Evolutionary conservation across 2,888 invertebrate species (phyloP).

Genomic region (Vanessa cardui): DNA sequence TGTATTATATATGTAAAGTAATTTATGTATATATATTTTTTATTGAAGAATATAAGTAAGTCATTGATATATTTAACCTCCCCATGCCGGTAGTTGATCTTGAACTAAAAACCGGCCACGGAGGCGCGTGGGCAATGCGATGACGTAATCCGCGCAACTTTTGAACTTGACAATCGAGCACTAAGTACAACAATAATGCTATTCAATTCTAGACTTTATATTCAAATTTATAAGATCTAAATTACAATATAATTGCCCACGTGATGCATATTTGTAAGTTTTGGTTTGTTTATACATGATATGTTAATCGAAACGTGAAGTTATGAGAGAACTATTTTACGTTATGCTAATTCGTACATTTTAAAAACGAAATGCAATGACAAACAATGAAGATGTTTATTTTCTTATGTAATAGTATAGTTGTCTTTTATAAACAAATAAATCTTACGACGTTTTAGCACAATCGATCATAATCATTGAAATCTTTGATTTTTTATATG

Average conservation of each 20-base stretch:
- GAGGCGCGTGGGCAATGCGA: constrained; percentile 36
- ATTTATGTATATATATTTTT: no score
- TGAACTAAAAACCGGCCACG: constrained; percentile 70
- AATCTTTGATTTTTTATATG: no score
- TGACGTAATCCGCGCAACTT: constrained; percentile 41
- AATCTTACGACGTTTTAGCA: no score
- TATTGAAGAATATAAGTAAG: constrained; percentile 8
- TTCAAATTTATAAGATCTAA: neutral
- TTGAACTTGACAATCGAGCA: constrained; percentile 39
- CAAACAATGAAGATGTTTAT: neutral
- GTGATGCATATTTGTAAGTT: constrained; percentile 3
- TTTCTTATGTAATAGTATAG: neutral
- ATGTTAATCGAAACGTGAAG: constrained; percentile 22
- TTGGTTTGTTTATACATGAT: constrained; percentile 23
- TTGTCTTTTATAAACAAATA: neutral
- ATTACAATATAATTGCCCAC: neutral
- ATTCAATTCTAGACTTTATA: neutral
- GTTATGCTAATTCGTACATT: constrained; percentile 14
- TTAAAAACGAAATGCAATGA: neutral
- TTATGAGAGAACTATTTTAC: constrained; percentile 20
- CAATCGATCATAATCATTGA: no score
- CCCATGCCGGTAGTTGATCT: constrained; percentile 58
- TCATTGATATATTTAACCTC: constrained; percentile 25
- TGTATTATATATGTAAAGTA: no score
- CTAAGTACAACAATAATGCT: neutral